Evolutionary conservation across 1,140 invertebrate genomes (phyloP).

Genomic region (Anoplophora glabripennis): DNA sequence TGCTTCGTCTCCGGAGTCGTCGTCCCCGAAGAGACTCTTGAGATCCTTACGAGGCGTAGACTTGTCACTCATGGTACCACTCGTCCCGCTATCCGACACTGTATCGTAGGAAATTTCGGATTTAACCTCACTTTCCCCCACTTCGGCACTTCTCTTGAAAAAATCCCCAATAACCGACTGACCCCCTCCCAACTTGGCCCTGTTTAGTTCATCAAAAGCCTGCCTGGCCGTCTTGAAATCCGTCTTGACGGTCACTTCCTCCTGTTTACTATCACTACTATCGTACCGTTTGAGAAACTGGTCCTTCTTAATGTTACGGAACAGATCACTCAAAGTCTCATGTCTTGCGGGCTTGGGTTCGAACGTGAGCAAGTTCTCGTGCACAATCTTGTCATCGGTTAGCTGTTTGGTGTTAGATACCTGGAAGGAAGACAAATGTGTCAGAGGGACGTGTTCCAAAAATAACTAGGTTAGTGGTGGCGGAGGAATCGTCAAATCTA

Average conservation of each 20-base stretch:
- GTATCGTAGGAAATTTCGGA: background rate
- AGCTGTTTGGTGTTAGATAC: constrained; percentile 48
- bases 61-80: constrained; percentile 5
- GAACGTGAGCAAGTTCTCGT: constrained; percentile 41
- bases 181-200: background rate
- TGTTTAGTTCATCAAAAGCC: constrained; percentile 21
- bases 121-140: constrained; percentile 21
- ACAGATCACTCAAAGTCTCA: constrained; percentile 49
- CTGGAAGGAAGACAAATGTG: constrained; percentile 40
- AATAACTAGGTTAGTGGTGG: constrained; percentile 35
- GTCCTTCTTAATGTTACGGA: constrained; percentile 45
- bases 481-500: constrained; percentile 3
- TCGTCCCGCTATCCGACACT: background rate
- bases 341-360: constrained; percentile 49
- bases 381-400: constrained; percentile 42
- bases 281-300: constrained; percentile 6
- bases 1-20: constrained; percentile 14
- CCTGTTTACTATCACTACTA: background rate
- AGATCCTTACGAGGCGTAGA: constrained; percentile 9
- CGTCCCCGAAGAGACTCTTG: constrained; percentile 28
- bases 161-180: constrained; percentile 19
- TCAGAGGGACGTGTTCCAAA: constrained; percentile 38
- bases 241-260: constrained; percentile 4
- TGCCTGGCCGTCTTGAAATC: constrained; percentile 31
- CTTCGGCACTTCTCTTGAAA: constrained; percentile 11